Evolutionary conservation across 2,797 vertebrate species (phyloP).

Genomic region (Thripadectes ignobilis): DNA sequence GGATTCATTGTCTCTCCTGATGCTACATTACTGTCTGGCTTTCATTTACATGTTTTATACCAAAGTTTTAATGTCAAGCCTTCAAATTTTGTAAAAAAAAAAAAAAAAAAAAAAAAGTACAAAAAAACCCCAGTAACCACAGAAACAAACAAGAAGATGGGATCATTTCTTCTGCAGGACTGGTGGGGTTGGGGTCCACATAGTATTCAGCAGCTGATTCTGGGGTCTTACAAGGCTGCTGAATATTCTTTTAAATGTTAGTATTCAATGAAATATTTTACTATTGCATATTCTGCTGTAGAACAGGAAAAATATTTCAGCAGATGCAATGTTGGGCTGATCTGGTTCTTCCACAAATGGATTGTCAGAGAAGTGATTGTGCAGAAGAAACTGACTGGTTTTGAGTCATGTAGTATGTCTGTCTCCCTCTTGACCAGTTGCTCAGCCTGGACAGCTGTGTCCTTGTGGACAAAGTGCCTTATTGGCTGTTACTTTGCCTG

Average conservation of each 20-base stretch:
- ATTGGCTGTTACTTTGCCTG: slow-evolving; percentile 69
- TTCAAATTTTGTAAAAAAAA: slow-evolving; percentile 60
- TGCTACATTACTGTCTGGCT: slow-evolving; percentile 2
- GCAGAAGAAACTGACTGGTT: background rate
- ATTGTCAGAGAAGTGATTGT: background rate
- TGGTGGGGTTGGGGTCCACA: too few relatives aligned
- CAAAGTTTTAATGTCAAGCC: slow-evolving; percentile 76
- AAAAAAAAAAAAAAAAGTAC: background rate
- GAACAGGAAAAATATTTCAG: background rate
- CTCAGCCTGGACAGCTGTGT: slow-evolving; percentile 48
- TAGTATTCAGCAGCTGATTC: slow-evolving; percentile 43
- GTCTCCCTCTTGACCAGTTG: slow-evolving; percentile 18
- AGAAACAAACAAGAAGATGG: background rate
- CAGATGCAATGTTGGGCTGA: background rate
- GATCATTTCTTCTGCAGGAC: slow-evolving; percentile 40
- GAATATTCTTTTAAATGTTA: slow-evolving; percentile 34
- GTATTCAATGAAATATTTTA: background rate
- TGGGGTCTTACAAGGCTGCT: slow-evolving; percentile 23
- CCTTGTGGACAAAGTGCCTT: slow-evolving; percentile 78
- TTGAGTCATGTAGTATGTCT: background rate
- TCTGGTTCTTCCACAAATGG: background rate
- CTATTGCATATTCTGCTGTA: slow-evolving; percentile 7
- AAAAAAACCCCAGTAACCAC: background rate
- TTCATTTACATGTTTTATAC: slow-evolving; percentile 72
- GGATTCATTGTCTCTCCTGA: background rate